A percentile compares a stretch with the other conserved stretches of the same genome.
Evolutionary conservation across 2,888 invertebrate genomes (phyloP).

Genomic region (Theodoxus fluviatilis): DNA sequence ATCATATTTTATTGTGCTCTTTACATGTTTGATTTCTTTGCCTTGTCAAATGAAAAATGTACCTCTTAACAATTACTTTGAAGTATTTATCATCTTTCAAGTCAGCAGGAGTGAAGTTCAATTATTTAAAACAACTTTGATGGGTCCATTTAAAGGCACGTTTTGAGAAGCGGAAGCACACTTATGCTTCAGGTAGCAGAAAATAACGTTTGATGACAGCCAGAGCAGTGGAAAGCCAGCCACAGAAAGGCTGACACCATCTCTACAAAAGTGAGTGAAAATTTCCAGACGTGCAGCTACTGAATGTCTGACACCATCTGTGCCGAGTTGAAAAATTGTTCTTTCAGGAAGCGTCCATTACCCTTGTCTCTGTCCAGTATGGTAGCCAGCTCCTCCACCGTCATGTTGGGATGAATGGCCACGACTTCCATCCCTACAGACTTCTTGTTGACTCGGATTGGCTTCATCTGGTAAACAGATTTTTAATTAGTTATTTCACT

Average conservation of each 20-base stretch:
- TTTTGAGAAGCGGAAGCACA: no score
- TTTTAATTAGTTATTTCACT: neutral
- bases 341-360: conserved; percentile 54
- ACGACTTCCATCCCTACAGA: conserved; percentile 31
- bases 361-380: conserved; percentile 74
- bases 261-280: neutral
- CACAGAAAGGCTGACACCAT: neutral
- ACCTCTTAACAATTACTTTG: no score
- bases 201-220: neutral
- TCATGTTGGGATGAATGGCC: conserved; percentile 80
- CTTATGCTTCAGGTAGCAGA: no score
- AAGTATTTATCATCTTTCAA: neutral
- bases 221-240: neutral
- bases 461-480: conserved; percentile 26
- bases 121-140: neutral
- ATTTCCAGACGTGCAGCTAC: neutral
- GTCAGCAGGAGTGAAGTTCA: neutral
- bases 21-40: no score
- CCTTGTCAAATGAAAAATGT: no score
- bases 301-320: neutral
- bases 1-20: no score
- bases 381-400: conserved; percentile 77
- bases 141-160: no score
- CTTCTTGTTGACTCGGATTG: conserved; percentile 30
- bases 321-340: neutral